Percentiles rank a stretch among this genome's conserved stretches.
Evolutionary conservation across 92 coral and sea anemone genomes (phyloP).

Genomic region (Pocillopora grandis): DNA sequence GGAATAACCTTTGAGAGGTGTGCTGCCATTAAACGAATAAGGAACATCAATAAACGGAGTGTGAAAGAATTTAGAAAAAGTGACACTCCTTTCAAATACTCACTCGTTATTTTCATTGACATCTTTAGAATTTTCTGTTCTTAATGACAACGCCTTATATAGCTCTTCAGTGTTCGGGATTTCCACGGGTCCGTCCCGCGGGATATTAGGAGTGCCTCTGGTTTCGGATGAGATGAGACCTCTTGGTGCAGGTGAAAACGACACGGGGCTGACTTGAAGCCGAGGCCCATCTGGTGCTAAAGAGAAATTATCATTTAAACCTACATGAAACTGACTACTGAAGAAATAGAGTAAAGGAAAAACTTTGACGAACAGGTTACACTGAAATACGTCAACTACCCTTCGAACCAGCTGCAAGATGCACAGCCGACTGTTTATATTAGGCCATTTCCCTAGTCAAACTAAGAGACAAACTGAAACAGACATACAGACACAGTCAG

Average conservation of each 20-base stretch:
- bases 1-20: conserved; percentile 42
- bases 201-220: conserved; percentile 46
- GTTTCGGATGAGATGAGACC: conserved; percentile 30
- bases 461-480: too few relatives aligned
- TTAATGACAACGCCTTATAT: conserved; percentile 76
- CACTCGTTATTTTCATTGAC: conserved; percentile 53
- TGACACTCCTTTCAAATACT: conserved; percentile 18
- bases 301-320: not conserved
- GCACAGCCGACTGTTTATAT: too few relatives aligned
- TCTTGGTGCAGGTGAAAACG: conserved; percentile 90
- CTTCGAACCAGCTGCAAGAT: too few relatives aligned
- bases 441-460: too few relatives aligned
- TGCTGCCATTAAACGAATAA: conserved; percentile 39
- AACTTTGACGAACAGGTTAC: too few relatives aligned
- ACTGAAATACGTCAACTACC: too few relatives aligned
- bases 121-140: conserved; percentile 53
- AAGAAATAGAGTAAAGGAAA: too few relatives aligned
- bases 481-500: too few relatives aligned
- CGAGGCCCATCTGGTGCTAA: conserved; percentile 81
- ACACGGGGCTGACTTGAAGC: conserved; percentile 71
- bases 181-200: conserved; percentile 77
- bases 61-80: not conserved
- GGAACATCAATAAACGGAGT: not conserved
- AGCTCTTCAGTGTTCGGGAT: conserved; percentile 91
- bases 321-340: not conserved